phyloP scores from a whole-genome alignment of 2,888 invertebrate species.

The Polyploca ridens region DNA sequence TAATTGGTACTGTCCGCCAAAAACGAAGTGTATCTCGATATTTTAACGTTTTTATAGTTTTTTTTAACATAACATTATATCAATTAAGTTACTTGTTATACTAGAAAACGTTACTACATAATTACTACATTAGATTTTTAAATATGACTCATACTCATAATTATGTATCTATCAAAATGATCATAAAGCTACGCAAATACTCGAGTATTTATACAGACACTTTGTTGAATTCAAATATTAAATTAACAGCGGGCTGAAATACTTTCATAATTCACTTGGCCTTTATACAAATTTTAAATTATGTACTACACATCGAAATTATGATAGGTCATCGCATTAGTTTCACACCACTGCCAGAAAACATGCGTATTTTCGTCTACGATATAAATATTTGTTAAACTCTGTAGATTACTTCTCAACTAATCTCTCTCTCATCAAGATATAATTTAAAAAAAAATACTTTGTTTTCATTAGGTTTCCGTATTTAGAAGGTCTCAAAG shows the following conservation, averaged over 20 bases:
- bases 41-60: not conserved
- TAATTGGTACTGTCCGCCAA: not conserved
- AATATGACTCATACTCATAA: no score
- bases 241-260: not conserved
- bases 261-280: not conserved
- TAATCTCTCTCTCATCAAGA: not conserved
- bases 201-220: not conserved
- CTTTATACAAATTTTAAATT: not conserved
- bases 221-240: not conserved
- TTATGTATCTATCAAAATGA: not conserved
- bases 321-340: not conserved
- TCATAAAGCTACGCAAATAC: not conserved
- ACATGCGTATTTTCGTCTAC: constrained; percentile 1
- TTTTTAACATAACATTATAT: no score
- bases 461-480: not conserved
- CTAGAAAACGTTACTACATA: no score
- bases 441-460: not conserved
- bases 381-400: constrained; percentile 1
- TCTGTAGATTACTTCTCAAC: not conserved
- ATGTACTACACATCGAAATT: not conserved
- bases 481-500: not conserved
- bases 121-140: no score
- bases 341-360: constrained; percentile 3
- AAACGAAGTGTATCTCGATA: no score
- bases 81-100: no score